Evolutionary conservation across 2,797 vertebrate genomes (phyloP).

Genomic region (Notolabrus celidotus): DNA sequence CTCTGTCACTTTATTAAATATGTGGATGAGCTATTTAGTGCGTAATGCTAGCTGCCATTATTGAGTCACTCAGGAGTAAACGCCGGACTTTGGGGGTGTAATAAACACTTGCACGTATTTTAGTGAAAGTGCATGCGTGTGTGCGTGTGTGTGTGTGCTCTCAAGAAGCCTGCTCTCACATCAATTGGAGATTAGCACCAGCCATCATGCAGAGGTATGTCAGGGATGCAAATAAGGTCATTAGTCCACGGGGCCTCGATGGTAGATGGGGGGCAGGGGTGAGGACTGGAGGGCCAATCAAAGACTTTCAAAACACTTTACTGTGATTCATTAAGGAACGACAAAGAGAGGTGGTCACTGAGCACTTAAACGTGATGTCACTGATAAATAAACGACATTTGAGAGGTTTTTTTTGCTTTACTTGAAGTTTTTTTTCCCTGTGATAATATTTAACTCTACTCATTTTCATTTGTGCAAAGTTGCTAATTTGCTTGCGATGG

Average conservation of each 20-base stretch:
- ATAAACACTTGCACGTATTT: slow-evolving; percentile 85
- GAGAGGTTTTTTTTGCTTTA: slow-evolving; percentile 16
- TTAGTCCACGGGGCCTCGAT: slow-evolving; percentile 85
- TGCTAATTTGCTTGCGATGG: slow-evolving; percentile 26
- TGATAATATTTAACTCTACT: slow-evolving; percentile 1
- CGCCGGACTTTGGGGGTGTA: slow-evolving; percentile 71
- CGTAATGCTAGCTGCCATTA: slow-evolving; percentile 98
- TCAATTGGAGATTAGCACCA: slow-evolving; percentile 94
- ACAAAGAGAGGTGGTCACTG: slow-evolving; percentile 41
- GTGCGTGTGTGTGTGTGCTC: slow-evolving; percentile 76
- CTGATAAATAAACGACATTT: slow-evolving; percentile 16
- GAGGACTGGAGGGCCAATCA: slow-evolving; percentile 80
- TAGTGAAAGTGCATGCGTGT: slow-evolving; percentile 48
- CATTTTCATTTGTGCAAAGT: slow-evolving; percentile 6
- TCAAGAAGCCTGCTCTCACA: slow-evolving; percentile 89
- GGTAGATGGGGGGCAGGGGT: slow-evolving; percentile 1
- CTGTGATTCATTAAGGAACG: slow-evolving; percentile 55
- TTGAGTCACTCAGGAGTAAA: slow-evolving; percentile 87
- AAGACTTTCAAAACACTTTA: slow-evolving; percentile 88
- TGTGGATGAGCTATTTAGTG: slow-evolving; percentile 97
- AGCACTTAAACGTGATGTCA: slow-evolving; percentile 36
- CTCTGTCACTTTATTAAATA: slow-evolving; percentile 95
- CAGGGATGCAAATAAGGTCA: slow-evolving; percentile 96
- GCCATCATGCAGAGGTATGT: slow-evolving; percentile 94
- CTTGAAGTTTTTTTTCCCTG: slow-evolving; percentile 10